Evolutionary conservation across 2,797 vertebrate genomes (phyloP).

Genomic region (Onychomys arenicola): DNA sequence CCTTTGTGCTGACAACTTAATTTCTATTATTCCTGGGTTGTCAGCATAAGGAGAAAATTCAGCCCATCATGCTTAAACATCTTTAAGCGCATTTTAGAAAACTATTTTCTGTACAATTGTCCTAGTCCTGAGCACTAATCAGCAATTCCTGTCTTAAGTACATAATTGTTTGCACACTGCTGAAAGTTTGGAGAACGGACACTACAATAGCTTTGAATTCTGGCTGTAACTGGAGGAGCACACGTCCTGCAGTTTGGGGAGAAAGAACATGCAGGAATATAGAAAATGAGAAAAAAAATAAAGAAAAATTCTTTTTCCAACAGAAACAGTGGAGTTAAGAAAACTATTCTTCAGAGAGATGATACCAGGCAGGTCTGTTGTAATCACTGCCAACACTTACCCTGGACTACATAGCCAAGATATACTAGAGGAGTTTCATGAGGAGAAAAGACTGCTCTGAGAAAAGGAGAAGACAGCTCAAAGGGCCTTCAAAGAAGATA

Average conservation of each 20-base stretch:
- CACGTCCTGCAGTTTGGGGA: not conserved
- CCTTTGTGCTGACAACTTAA: not conserved
- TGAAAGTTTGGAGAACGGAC: not conserved
- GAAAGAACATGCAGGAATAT: not conserved
- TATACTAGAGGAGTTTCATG: not conserved
- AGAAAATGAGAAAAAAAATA: not conserved
- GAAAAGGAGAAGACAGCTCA: not conserved
- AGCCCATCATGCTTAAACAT: not conserved
- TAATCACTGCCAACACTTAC: not conserved
- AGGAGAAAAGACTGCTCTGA: not conserved
- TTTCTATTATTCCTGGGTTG: not conserved
- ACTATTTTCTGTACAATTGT: constrained; percentile 13
- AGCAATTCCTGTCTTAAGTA: constrained; percentile 35
- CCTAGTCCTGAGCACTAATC: not conserved
- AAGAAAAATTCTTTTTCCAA: not conserved
- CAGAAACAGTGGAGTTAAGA: not conserved
- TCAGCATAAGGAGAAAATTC: not conserved
- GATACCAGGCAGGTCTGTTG: not conserved
- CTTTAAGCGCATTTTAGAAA: not conserved
- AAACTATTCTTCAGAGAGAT: not conserved
- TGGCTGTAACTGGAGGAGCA: not conserved
- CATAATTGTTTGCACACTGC: not conserved
- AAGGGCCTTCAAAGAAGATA: not conserved
- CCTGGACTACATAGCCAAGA: not conserved
- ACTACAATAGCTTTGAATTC: not conserved